Conservation (phyloP, 2,113 vertebrate genomes). For the Gallinago paraguaiae region DNA sequence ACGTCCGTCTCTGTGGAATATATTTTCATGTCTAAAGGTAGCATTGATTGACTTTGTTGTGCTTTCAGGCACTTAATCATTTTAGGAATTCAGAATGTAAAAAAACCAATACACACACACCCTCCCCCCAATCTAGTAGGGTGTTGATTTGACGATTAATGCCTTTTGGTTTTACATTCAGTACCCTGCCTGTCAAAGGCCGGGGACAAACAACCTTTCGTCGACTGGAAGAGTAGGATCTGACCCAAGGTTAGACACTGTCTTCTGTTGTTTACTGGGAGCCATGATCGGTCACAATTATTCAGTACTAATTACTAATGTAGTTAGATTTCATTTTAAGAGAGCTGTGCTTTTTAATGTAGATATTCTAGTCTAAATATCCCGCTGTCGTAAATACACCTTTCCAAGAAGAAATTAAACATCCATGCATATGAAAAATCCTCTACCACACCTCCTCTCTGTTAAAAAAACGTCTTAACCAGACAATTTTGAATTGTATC, state of each 20-base stretch:
- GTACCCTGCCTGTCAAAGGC: neutral
- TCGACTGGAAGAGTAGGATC: neutral
- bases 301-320: neutral
- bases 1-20: neutral
- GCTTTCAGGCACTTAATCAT: neutral
- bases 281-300: neutral
- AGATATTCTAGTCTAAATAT: neutral
- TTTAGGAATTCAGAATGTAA: neutral
- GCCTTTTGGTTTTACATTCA: neutral
- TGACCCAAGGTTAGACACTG: neutral
- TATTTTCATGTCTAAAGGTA: neutral
- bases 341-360: neutral
- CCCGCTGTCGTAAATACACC: neutral
- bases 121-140: neutral
- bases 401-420: slow-evolving; percentile 16
- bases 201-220: neutral
- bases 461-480: neutral
- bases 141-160: neutral
- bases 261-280: neutral
- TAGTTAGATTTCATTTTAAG: neutral
- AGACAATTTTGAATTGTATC: neutral
- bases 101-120: neutral
- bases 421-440: neutral
- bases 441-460: neutral
- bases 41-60: neutral